These are phyloP conservation scores for Scrobipalpa atriplicella DNA, from an alignment of 2,888 invertebrate genomes.

Conservation along the genomic window DNA sequence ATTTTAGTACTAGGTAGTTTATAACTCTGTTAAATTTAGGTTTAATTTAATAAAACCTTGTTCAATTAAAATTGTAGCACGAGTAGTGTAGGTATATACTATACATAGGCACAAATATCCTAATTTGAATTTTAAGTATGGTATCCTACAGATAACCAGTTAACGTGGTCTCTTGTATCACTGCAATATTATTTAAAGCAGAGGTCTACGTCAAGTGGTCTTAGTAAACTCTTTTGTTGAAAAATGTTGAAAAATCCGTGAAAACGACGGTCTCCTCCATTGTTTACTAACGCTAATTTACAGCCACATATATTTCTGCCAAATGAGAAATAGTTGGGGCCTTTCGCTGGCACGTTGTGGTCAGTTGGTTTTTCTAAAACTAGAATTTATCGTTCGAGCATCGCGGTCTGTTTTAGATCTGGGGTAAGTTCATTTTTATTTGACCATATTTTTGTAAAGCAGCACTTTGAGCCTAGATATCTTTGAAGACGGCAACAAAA, in stretches of 20 bases:
- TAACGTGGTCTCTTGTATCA: background rate
- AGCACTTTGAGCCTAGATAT: too few relatives aligned
- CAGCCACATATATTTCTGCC: constrained; percentile 34
- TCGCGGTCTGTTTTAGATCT: background rate
- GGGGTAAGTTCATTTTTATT: background rate
- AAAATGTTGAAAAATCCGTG: constrained; percentile 36
- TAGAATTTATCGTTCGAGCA: constrained; percentile 9
- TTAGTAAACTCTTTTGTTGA: constrained; percentile 28
- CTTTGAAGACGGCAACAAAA: too few relatives aligned
- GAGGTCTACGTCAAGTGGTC: background rate
- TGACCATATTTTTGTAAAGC: background rate
- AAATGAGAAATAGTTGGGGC: constrained; percentile 36
- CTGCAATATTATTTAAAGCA: background rate
- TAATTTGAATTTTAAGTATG: constrained; percentile 2
- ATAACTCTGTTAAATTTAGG: too few relatives aligned
- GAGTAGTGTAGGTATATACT: too few relatives aligned
- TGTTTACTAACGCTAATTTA: constrained; percentile 40
- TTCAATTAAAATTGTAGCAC: too few relatives aligned
- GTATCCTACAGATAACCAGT: constrained; percentile 18
- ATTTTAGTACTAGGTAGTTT: too few relatives aligned
- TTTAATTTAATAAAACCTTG: too few relatives aligned
- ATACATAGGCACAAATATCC: too few relatives aligned
- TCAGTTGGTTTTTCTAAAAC: constrained; percentile 26
- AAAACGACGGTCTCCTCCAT: constrained; percentile 32
- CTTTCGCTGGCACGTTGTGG: constrained; percentile 17